Percentiles rank a stretch among this genome's conserved stretches.
phyloP scores from a whole-genome alignment of 2,888 invertebrate genomes.

The Sinelater perroti region DNA sequence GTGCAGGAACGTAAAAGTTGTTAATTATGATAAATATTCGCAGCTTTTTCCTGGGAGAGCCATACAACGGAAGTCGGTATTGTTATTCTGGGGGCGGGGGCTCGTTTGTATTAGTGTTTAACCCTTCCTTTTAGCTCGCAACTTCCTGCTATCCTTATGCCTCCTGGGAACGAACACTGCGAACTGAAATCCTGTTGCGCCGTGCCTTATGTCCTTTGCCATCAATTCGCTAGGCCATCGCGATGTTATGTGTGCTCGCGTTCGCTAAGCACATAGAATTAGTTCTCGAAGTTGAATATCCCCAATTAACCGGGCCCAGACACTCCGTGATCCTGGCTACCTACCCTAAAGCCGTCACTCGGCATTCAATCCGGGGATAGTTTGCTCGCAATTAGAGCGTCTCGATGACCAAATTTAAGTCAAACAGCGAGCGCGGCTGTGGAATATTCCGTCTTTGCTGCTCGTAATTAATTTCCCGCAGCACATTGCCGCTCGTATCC shows the following conservation, averaged over 20 bases:
- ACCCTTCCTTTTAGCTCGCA: slow-evolving; percentile 61
- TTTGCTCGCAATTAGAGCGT: slow-evolving; percentile 1
- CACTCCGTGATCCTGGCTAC: slow-evolving; percentile 9
- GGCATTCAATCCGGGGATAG: slow-evolving; percentile 12
- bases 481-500: too few species aligned
- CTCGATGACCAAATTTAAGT: slow-evolving; percentile 11
- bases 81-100: slow-evolving; percentile 61
- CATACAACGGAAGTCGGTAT: slow-evolving; percentile 61
- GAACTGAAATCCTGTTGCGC: slow-evolving; percentile 55
- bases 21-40: slow-evolving; percentile 64
- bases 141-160: slow-evolving; percentile 60
- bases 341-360: slow-evolving; percentile 14
- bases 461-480: too few species aligned
- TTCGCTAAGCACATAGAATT: slow-evolving; percentile 24
- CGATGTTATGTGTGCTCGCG: slow-evolving; percentile 21
- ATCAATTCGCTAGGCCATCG: slow-evolving; percentile 40
- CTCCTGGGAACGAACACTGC: slow-evolving; percentile 58
- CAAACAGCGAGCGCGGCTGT: too few species aligned
- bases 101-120: slow-evolving; percentile 62
- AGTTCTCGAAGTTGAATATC: slow-evolving; percentile 22
- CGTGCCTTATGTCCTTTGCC: slow-evolving; percentile 52
- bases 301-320: slow-evolving; percentile 28
- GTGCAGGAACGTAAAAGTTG: slow-evolving; percentile 60
- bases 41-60: slow-evolving; percentile 63
- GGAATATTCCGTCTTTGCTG: background rate